Evolutionary conservation across 2,113 vertebrate genomes (phyloP), one percentile per base, ranked within the genome.

Genomic region (Gymnocephalus cernua): DNA sequence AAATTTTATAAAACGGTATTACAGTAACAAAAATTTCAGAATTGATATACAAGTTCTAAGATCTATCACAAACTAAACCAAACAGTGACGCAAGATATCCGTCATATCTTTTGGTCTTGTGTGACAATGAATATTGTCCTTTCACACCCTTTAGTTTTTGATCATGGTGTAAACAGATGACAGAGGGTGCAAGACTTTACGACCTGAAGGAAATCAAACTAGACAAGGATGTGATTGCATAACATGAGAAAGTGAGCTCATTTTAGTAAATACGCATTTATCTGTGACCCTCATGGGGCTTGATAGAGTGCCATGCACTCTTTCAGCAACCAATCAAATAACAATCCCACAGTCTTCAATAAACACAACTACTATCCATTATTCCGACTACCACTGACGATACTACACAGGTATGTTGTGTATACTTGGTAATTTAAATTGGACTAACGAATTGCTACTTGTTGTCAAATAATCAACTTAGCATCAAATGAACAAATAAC

Each of bases 181-280:
- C 6, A 11, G 6, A 41, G n/a, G 12, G 16, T 41, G 32, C 54
- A 13, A 56, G 18, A 69, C 27, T 38, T 71, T 14, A 76, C 15
- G 27, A 53, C 23, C 38, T 48, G 57, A 82, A 18, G 18, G 29
- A 71, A 75, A 86, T 70, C 64, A n/a, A 82, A 62, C 53, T 13
- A 50, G 41, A 77, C 58, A 68, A 38, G 69, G 66, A 62, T 45
- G 56, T 38, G 45, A 83, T 57, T 84, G n/a, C 72, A 59, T 83
- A 86, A 85, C 41, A 21, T 18, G 29, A 61, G 15, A 84, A 88
- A 71, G 47, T 85, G 59, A 87, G 79, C 79, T 86, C 66, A 73
- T 74, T 85, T 89, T 12, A 79, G 65, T 82, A 62, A 89, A 86
- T 70, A 70, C 79, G 53, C 27, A 15, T 79, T 88, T 58, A 41